phyloP scores from a whole-genome alignment of 2,113 vertebrate species.

The Chrysemys picta region DNA sequence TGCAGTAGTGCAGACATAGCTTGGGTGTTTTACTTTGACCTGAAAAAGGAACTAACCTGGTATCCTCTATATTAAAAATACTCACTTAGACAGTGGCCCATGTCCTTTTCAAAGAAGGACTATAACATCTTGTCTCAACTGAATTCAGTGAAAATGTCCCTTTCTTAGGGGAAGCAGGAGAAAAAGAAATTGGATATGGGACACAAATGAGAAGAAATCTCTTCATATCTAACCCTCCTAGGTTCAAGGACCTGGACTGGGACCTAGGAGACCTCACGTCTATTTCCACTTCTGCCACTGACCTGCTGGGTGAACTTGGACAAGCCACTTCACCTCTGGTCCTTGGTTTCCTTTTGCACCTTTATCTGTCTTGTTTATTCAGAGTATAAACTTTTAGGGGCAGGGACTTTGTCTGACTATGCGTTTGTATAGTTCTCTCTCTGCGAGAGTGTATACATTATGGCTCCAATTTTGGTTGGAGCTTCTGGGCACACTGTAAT shows the following conservation, averaged over 20 bases:
- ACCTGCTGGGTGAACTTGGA: not conserved
- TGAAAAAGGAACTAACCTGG: not conserved
- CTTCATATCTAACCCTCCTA: not conserved
- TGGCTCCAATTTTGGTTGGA: not conserved
- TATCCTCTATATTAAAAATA: not conserved
- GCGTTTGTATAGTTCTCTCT: rapidly evolving
- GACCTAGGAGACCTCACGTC: not conserved
- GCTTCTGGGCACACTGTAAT: not conserved
- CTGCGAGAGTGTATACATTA: not conserved
- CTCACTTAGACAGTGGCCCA: not conserved
- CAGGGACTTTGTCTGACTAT: not conserved
- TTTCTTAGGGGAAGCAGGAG: not conserved
- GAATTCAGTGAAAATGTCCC: not conserved
- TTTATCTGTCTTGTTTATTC: not conserved
- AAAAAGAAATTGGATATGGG: not conserved
- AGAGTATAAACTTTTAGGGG: rapidly evolving
- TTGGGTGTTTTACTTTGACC: not conserved
- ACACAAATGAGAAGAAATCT: not conserved
- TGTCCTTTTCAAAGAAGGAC: not conserved
- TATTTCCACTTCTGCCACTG: not conserved
- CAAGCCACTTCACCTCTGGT: not conserved
- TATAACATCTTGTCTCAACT: not conserved
- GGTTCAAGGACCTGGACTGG: not conserved
- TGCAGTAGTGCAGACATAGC: not conserved
- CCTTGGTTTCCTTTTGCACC: not conserved